Conservation (phyloP, 2,888 invertebrate species). For the Mythimna vitellina region DNA sequence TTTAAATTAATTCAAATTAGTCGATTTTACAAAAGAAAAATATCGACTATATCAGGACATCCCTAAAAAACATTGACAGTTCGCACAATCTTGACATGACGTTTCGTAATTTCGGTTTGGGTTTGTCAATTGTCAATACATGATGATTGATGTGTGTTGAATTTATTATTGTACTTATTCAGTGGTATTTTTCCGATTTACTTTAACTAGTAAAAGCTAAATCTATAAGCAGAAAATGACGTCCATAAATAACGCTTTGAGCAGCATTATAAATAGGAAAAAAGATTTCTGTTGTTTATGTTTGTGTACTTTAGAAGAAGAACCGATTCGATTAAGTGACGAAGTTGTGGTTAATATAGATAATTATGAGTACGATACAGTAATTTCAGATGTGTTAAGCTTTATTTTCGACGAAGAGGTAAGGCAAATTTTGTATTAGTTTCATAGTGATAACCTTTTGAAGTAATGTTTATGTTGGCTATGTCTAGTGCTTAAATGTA, state of each 20-base stretch:
- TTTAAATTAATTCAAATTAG: neutral
- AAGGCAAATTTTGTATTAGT: slow-evolving; percentile 22
- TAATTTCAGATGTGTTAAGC: slow-evolving; percentile 73
- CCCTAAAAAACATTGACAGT: slow-evolving; percentile 9
- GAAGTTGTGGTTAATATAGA: slow-evolving; percentile 71
- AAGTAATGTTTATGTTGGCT: slow-evolving; percentile 3
- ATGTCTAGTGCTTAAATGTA: neutral
- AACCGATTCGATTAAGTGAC: slow-evolving; percentile 70
- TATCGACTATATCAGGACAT: neutral
- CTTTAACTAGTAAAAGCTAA: neutral
- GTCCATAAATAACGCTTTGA: slow-evolving; percentile 66
- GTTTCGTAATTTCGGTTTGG: neutral
- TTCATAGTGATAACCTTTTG: neutral
- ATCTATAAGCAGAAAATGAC: slow-evolving; percentile 56
- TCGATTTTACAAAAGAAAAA: neutral
- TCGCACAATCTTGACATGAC: neutral
- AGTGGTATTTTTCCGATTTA: neutral
- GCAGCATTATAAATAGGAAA: slow-evolving; percentile 71
- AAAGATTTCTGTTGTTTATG: slow-evolving; percentile 80
- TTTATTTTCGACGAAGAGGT: slow-evolving; percentile 75
- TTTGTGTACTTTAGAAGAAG: slow-evolving; percentile 66
- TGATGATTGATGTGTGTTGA: no score
- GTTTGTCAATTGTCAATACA: no score
- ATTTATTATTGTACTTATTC: no score
- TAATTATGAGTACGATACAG: slow-evolving; percentile 62